A percentile compares a stretch with the other conserved stretches of the same genome.
Evolutionary conservation across 2,888 invertebrate genomes (phyloP).

Genomic region (Synergus umbraculus): DNA sequence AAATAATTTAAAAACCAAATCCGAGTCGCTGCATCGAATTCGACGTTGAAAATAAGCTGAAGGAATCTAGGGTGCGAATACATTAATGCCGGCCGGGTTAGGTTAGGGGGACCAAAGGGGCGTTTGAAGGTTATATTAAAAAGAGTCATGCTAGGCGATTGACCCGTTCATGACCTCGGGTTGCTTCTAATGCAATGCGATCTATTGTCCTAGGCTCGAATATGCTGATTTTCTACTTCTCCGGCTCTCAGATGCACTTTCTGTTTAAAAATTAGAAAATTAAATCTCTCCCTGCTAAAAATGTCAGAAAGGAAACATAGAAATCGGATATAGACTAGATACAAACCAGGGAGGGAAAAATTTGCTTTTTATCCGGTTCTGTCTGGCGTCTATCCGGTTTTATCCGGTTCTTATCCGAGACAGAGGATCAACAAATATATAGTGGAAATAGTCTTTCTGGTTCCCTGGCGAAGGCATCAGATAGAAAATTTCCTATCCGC

Average conservation of each 20-base stretch:
- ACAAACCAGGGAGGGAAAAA: no score
- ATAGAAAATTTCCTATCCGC: no score
- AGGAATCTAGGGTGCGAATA: conserved; percentile 55
- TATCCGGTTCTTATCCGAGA: no score
- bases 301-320: no score
- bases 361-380: no score
- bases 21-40: conserved; percentile 60
- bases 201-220: conserved; percentile 40
- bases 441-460: no score
- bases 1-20: conserved; percentile 65
- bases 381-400: no score
- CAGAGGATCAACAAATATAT: no score
- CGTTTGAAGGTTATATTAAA: conserved; percentile 23
- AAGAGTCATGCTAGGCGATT: not conserved
- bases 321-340: no score
- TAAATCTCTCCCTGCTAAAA: not conserved
- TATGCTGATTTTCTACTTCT: not conserved
- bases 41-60: conserved; percentile 41
- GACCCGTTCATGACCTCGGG: conserved; percentile 35
- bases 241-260: not conserved
- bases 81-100: conserved; percentile 45
- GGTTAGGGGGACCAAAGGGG: not conserved
- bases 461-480: no score
- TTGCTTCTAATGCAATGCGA: conserved; percentile 27
- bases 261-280: not conserved